These are phyloP conservation scores for Glomeris maerens DNA, from an alignment of 1,140 invertebrate species.

Conservation along the genomic window DNA sequence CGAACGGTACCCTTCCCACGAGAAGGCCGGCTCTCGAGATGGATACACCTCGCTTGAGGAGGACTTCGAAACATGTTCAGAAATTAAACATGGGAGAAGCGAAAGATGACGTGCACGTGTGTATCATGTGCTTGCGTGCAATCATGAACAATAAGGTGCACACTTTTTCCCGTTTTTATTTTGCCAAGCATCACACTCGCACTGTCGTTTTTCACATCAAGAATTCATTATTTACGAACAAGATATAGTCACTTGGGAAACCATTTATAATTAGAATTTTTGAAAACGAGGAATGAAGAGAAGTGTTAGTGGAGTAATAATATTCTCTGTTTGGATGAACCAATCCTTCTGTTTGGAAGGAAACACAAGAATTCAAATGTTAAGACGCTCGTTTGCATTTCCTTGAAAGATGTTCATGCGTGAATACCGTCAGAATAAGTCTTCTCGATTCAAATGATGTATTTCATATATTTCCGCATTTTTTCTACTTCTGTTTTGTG, in stretches of 20 bases:
- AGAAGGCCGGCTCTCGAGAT: slow-evolving; percentile 40
- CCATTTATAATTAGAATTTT: too few relatives aligned
- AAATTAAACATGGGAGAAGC: slow-evolving; percentile 93
- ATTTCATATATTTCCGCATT: background rate
- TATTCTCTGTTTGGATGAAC: too few relatives aligned
- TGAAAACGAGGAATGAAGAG: too few relatives aligned
- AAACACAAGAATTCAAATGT: too few relatives aligned
- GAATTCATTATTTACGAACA: too few relatives aligned
- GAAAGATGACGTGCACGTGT: slow-evolving; percentile 97
- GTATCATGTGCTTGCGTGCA: slow-evolving; percentile 95
- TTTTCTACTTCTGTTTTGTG: background rate
- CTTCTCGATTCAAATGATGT: slow-evolving; percentile 5
- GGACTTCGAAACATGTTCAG: slow-evolving; percentile 66
- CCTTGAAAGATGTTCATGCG: too few relatives aligned
- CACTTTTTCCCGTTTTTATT: background rate
- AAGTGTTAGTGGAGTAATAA: too few relatives aligned
- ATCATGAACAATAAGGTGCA: slow-evolving; percentile 98
- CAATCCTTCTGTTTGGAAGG: too few relatives aligned
- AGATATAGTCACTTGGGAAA: too few relatives aligned
- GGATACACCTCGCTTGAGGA: slow-evolving; percentile 52
- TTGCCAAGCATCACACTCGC: too few relatives aligned
- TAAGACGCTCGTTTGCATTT: too few relatives aligned
- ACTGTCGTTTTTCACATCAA: too few relatives aligned
- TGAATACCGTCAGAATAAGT: background rate
- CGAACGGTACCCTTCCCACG: slow-evolving; percentile 7